Base-by-base conservation (phyloP, 2,797 vertebrate genomes). In the Bufotes viridis region DNA sequence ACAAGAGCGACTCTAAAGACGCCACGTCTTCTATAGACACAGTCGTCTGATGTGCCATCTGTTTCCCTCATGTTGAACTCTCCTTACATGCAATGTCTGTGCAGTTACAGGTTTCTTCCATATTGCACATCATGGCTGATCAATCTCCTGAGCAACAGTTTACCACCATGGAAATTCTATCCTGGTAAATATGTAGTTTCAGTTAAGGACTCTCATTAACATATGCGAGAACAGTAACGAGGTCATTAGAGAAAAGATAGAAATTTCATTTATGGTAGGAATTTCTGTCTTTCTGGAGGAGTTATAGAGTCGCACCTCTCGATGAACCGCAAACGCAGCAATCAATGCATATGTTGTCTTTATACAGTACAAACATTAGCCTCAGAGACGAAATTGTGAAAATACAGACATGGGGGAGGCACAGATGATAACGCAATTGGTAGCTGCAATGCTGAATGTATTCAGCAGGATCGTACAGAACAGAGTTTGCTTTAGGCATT, bases 51-150 rank as follows among this genome's bases (percentile, higher is more conserved):
- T 22, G 24, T 58, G 53, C 84, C 88, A 89, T 89, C 88, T 89
- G 88, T 81, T 89, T 89, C 84, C 79, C 79, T 82, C 55, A 78
- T 78, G 84, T 78, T 89, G 88, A 89, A 89, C 88, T 86, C 84
- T 89, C 86, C 53, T 82, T 89, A 82, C 80, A 86, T 82, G 88
- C 49, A 82, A 82, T 86, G 88, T 86, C 63, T 58, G n/a, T 82
- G 79, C 84, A 86, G 69, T 86, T 86, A 82, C 84, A 82, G 88
- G 84, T 89, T 89, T 55, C 29, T 74, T 51, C 88, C 88, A 89
- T 85, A 89, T 89, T 89, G 79, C 79, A 82, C 88, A 89, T 89
- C 34, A 49, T 58, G 84, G 75, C 57, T 82, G 69, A 89, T 86
- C 84, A 82, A 82, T 86, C 70, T 82, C 74, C 55, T 86, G 69